A percentile compares a stretch with the other conserved stretches of the same genome.
Conservation (phyloP, 1,140 invertebrate species). For the Mizuhopecten yessoensis region DNA sequence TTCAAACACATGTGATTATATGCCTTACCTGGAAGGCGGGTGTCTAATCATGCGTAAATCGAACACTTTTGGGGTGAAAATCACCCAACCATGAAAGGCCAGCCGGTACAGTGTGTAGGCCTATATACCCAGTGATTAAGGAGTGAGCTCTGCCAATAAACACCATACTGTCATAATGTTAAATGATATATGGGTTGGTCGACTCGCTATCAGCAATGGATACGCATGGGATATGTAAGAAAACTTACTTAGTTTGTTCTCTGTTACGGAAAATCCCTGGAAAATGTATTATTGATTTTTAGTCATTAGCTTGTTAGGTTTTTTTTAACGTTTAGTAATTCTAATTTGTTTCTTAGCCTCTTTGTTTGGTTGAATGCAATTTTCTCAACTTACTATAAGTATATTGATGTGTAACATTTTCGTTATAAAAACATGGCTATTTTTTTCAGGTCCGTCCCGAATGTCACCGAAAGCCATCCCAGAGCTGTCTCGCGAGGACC, state of each 20-base stretch:
- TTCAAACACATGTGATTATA: slow-evolving; percentile 24
- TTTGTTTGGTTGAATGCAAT: too few relatives aligned
- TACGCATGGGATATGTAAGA: background rate
- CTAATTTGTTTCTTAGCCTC: too few relatives aligned
- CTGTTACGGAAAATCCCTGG: too few relatives aligned
- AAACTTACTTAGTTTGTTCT: too few relatives aligned
- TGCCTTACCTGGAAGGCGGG: background rate
- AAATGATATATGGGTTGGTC: background rate
- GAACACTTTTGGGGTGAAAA: slow-evolving; percentile 38
- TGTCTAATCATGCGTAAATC: background rate
- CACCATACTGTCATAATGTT: background rate
- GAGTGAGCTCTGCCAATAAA: background rate
- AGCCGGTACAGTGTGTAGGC: background rate
- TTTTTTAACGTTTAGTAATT: too few relatives aligned
- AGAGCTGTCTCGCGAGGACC: slow-evolving; percentile 34
- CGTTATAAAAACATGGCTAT: too few relatives aligned
- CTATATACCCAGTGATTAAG: slow-evolving; percentile 16
- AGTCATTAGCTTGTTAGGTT: too few relatives aligned
- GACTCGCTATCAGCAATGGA: background rate
- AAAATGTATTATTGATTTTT: too few relatives aligned
- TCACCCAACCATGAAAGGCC: background rate
- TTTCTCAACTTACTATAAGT: too few relatives aligned
- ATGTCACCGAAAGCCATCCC: background rate
- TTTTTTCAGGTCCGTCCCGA: background rate
- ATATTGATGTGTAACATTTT: too few relatives aligned